These are phyloP conservation scores for Drosophila nigrodunni DNA, from an alignment of 1,140 invertebrate species.

Conservation along the genomic window DNA sequence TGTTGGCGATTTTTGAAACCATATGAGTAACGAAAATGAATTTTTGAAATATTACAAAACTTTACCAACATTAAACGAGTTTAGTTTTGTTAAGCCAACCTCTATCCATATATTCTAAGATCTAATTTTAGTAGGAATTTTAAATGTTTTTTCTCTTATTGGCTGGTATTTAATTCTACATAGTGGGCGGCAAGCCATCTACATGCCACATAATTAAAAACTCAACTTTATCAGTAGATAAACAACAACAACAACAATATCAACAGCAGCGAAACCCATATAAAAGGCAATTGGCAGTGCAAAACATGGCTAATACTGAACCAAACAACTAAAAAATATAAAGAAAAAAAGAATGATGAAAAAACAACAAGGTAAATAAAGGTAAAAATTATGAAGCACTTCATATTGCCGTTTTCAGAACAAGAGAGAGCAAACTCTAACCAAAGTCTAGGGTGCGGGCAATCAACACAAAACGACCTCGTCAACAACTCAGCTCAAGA, in stretches of 20 bases:
- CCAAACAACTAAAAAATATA: slow-evolving; percentile 53
- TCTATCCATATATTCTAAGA: slow-evolving; percentile 6
- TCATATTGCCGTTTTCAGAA: slow-evolving; percentile 60
- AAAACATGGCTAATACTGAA: slow-evolving; percentile 49
- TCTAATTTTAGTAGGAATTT: slow-evolving; percentile 31
- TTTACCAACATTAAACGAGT: neutral
- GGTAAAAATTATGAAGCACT: slow-evolving; percentile 79
- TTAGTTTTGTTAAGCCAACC: neutral
- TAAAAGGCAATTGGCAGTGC: slow-evolving; percentile 24
- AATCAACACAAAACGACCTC: slow-evolving; percentile 82
- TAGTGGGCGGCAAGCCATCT: slow-evolving; percentile 49
- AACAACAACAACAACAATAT: slow-evolving; percentile 22
- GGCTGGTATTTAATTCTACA: slow-evolving; percentile 29
- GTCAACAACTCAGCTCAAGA: slow-evolving; percentile 73
- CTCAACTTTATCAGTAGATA: slow-evolving; percentile 72
- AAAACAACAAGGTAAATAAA: slow-evolving; percentile 74
- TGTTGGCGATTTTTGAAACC: too few relatives aligned
- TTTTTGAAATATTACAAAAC: neutral
- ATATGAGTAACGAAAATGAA: neutral
- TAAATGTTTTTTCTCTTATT: slow-evolving; percentile 22
- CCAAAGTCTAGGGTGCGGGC: slow-evolving; percentile 60
- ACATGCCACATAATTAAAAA: slow-evolving; percentile 71
- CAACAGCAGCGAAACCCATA: slow-evolving; percentile 11
- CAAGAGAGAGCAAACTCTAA: slow-evolving; percentile 61
- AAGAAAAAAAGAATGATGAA: neutral